Evolutionary conservation across 2,888 invertebrate genomes (phyloP).

Genomic region (Cephonodes hylas): DNA sequence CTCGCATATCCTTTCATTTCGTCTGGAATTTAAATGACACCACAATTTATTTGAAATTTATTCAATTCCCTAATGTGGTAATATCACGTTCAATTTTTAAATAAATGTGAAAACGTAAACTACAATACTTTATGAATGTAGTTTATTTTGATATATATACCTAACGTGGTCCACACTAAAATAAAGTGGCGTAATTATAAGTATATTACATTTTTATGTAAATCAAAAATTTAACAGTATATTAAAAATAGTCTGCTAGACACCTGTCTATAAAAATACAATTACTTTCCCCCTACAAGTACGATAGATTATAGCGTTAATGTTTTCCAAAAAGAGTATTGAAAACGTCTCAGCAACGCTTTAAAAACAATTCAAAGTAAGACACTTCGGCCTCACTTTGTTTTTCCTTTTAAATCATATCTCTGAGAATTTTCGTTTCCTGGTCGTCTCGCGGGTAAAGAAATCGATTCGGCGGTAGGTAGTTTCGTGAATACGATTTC

Average conservation of each 20-base stretch:
- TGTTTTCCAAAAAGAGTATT: constrained; percentile 28
- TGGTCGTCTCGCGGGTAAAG: constrained; percentile 46
- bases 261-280: too few relatives aligned
- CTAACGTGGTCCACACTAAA: too few relatives aligned
- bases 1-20: background rate
- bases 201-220: too few relatives aligned
- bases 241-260: too few relatives aligned
- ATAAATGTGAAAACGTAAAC: too few relatives aligned
- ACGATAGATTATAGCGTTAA: constrained; percentile 19
- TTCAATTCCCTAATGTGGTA: background rate
- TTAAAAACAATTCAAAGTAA: constrained; percentile 43
- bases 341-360: constrained; percentile 28
- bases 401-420: constrained; percentile 49
- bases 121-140: too few relatives aligned
- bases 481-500: constrained; percentile 53
- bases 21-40: background rate
- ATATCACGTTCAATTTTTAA: too few relatives aligned
- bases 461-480: constrained; percentile 60
- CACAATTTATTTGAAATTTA: background rate
- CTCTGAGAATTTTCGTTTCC: constrained; percentile 44
- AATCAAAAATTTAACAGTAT: too few relatives aligned
- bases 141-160: too few relatives aligned
- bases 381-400: constrained; percentile 30
- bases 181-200: too few relatives aligned
- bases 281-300: constrained; percentile 29